phyloP scores from a whole-genome alignment of 2,797 vertebrate genomes.

The Pangasius krempfi region DNA sequence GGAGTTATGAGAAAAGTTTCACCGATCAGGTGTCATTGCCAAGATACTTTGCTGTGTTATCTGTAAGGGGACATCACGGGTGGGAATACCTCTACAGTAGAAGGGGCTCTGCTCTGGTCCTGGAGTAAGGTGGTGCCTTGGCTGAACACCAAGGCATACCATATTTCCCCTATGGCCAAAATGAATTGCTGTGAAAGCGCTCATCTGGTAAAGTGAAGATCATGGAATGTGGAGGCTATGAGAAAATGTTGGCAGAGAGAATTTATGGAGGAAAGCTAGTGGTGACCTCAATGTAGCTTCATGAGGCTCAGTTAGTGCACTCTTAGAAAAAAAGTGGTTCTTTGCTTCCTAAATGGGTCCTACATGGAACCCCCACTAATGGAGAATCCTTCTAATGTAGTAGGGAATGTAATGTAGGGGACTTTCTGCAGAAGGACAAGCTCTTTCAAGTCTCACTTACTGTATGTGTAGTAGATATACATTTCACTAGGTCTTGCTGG shows the following conservation, averaged over 20 bases:
- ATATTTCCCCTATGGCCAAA: neutral
- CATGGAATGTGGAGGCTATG: neutral
- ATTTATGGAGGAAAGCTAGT: neutral
- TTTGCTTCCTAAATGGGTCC: neutral
- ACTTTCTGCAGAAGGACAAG: neutral
- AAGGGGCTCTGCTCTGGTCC: neutral
- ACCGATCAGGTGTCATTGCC: neutral
- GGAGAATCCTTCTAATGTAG: neutral
- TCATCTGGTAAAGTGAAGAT: neutral
- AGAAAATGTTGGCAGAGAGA: neutral
- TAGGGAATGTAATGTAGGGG: neutral
- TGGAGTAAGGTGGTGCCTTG: neutral
- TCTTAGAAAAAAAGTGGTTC: neutral
- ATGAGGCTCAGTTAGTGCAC: neutral
- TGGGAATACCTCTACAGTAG: neutral
- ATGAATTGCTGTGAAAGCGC: conserved; percentile 1
- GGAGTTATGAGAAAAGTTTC: neutral
- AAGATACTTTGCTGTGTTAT: conserved; percentile 13
- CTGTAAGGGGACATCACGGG: neutral
- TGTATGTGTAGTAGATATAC: neutral
- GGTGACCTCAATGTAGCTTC: neutral
- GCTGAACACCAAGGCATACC: conserved; percentile 3
- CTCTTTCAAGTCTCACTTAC: neutral
- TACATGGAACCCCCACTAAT: neutral
- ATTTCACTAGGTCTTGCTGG: neutral